These are phyloP conservation scores for Drosophila aff. DNA, from an alignment of 1,140 invertebrate species.

Conservation along the genomic window DNA sequence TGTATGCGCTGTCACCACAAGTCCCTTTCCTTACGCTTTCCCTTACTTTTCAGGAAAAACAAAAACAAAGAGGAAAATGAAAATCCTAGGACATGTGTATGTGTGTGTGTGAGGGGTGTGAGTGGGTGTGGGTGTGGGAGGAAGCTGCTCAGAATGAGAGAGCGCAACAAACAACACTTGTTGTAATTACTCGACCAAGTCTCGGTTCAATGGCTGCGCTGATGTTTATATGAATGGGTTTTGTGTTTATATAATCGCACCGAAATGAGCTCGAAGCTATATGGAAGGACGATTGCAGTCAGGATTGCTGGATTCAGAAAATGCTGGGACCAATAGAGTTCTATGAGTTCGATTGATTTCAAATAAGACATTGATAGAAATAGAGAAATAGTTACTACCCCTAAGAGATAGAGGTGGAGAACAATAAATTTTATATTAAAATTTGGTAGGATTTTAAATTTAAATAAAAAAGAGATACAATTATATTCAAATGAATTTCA, in stretches of 20 bases:
- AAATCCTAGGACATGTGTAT: neutral
- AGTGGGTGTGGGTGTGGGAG: constrained; percentile 8
- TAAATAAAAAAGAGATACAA: neutral
- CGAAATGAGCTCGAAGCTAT: constrained; percentile 50
- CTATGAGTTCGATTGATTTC: neutral
- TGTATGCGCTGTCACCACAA: constrained; percentile 69
- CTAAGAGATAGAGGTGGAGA: too few relatives aligned
- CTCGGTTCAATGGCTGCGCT: constrained; percentile 60
- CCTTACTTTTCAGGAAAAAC: neutral
- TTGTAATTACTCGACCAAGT: constrained; percentile 70
- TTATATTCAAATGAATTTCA: neutral
- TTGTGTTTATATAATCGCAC: constrained; percentile 77
- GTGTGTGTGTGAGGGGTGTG: neutral
- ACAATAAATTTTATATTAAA: too few relatives aligned
- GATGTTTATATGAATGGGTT: constrained; percentile 74
- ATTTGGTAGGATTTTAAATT: neutral
- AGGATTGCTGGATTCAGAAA: neutral
- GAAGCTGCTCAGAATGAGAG: neutral
- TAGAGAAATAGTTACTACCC: neutral
- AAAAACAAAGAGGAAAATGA: constrained; percentile 35
- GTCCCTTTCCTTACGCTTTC: constrained; percentile 3
- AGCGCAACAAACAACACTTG: constrained; percentile 62
- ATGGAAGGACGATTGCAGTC: constrained; percentile 5
- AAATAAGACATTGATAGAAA: neutral
- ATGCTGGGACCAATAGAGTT: neutral